A percentile compares a stretch with the other conserved stretches of the same genome.
phyloP scores from a whole-genome alignment of 2,797 vertebrate genomes.

The Mionectes olivaceus region DNA sequence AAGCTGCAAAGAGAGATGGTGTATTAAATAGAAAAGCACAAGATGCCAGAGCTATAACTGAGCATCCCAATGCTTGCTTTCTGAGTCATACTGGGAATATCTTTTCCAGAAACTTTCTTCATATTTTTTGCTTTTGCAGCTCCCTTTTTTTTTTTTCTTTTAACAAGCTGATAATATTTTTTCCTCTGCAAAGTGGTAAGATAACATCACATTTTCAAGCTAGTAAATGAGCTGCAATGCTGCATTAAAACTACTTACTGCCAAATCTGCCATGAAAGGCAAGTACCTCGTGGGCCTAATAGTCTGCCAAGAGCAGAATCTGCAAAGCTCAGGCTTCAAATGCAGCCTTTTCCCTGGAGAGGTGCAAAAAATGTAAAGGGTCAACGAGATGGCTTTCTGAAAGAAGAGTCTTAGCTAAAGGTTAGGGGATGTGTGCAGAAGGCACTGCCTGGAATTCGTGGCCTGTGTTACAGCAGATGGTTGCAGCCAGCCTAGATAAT shows the following conservation, averaged over 20 bases:
- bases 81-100: background rate
- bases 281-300: background rate
- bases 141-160: background rate
- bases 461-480: background rate
- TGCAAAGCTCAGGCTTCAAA: background rate
- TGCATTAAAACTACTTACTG: background rate
- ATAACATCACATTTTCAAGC: background rate
- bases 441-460: background rate
- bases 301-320: background rate
- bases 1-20: background rate
- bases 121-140: background rate
- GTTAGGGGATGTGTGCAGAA: background rate
- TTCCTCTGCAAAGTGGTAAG: background rate
- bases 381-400: background rate
- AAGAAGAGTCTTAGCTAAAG: background rate
- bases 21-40: background rate
- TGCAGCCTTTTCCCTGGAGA: background rate
- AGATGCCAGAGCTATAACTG: background rate
- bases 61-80: background rate
- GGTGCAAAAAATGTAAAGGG: background rate
- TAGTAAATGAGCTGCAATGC: background rate
- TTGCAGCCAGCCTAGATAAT: background rate
- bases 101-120: background rate
- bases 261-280: background rate
- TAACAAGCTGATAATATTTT: background rate